Evolutionary conservation across 1,140 invertebrate species (phyloP), one percentile per base, ranked within the genome.

Genomic region (Calliphora vicina): DNA sequence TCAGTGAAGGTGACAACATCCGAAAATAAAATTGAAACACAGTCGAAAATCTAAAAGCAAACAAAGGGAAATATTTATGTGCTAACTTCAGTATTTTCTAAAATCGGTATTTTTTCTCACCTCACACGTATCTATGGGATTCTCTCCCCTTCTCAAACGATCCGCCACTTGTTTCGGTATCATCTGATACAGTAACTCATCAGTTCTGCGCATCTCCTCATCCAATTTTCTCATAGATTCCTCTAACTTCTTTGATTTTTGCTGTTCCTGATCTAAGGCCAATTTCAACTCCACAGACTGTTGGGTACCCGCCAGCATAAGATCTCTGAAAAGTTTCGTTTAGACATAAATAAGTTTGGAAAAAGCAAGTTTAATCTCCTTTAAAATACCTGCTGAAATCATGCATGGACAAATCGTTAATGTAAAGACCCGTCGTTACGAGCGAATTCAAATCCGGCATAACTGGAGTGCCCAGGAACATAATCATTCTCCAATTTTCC

Each of bases 331-430:
- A 88, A 82, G 9, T 29, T 27, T 17, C 12, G n/a, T 17, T 10
- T 25, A 13, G 17, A 20, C 57, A 57, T 61, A 20, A 35, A 72
- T 71, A 13, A 17, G 27, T 17, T 73, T 74, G 0, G 29, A 35
- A n/a, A 20, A 1, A 26, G 9, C 12, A 42, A 15, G 3, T 4
- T 25, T 45, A 42, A 20, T 25, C 25, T 10, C 10, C n/a, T 73
- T 26, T 20, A 29, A 72, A 67, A 43, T 91, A 96, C 95, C 96
- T 94, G 92, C 97, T 99, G 84, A 98, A 99, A 89, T 99, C 98
- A 87, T 99, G 98, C 96, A 99, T 98, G 43, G 97, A 98, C 20
- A 99, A 92, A 92, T 99, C 98, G 89, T 99, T 99, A 86, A 99
- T 98, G 88, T 97, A 99, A 0, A 99, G 93, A 0, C 98, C 98